These are phyloP conservation scores for Bostrychus sinensis DNA, from an alignment of 2,113 vertebrate species.

Conservation along the genomic window DNA sequence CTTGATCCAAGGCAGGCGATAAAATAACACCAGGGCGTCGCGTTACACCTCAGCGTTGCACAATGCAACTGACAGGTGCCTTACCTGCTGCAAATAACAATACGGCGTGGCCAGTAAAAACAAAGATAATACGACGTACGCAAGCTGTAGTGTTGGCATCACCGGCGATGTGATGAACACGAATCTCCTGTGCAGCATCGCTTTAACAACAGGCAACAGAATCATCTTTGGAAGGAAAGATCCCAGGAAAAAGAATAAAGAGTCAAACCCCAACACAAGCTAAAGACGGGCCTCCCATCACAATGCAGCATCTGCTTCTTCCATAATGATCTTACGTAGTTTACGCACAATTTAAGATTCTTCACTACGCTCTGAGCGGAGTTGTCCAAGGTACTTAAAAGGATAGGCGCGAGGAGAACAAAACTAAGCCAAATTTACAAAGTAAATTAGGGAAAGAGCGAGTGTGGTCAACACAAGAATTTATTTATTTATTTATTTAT, in stretches of 20 bases:
- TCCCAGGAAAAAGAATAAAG: not conserved
- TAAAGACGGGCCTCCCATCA: constrained; percentile 4
- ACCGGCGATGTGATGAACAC: not conserved
- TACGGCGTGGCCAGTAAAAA: not conserved
- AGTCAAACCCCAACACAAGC: constrained; percentile 18
- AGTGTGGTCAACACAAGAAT: not conserved
- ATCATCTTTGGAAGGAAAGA: not conserved
- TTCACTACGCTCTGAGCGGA: constrained; percentile 49
- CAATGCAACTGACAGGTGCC: constrained; percentile 32
- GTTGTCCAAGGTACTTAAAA: constrained; percentile 83
- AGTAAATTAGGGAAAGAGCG: too few species aligned
- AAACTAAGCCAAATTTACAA: too few species aligned
- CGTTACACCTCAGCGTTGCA: constrained; percentile 16
- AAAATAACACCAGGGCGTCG: constrained; percentile 52
- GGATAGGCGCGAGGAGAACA: constrained; percentile 14
- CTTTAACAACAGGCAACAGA: not conserved
- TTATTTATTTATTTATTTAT: too few species aligned
- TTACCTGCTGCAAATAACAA: constrained; percentile 24
- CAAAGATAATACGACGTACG: constrained; percentile 15
- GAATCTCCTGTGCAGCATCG: not conserved
- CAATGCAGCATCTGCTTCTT: constrained; percentile 20
- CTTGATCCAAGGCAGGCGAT: constrained; percentile 54
- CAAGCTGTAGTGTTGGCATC: constrained; percentile 25
- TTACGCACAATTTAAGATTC: constrained; percentile 60
- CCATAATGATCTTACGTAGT: constrained; percentile 55